These are phyloP conservation scores for Drosophila peninsularis DNA, from an alignment of 2,888 invertebrate species.

Conservation along the genomic window DNA sequence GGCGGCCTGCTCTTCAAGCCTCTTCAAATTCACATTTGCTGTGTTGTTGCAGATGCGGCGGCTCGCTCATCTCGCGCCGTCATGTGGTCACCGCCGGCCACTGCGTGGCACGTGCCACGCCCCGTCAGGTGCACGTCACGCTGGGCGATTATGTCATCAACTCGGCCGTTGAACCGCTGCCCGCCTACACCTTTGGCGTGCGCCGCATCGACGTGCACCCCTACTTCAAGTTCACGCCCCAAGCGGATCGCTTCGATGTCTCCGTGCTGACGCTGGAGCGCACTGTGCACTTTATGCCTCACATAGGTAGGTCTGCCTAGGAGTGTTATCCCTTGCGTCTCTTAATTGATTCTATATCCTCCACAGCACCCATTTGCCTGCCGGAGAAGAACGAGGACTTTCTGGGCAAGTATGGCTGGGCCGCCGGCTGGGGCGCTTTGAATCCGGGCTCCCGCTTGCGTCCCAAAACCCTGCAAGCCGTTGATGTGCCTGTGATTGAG, in stretches of 20 bases:
- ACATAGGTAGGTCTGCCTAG: slow-evolving; percentile 87
- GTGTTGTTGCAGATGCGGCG: slow-evolving; percentile 90
- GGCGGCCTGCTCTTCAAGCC: not conserved
- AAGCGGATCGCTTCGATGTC: slow-evolving; percentile 95
- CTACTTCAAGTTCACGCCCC: slow-evolving; percentile 96
- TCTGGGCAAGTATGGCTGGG: slow-evolving; percentile 95
- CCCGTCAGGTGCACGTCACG: slow-evolving; percentile 95
- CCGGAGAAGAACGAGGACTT: slow-evolving; percentile 96
- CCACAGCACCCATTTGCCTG: slow-evolving; percentile 93
- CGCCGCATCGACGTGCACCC: slow-evolving; percentile 95
- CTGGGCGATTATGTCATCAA: slow-evolving; percentile 95
- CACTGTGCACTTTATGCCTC: slow-evolving; percentile 95
- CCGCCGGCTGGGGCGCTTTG: slow-evolving; percentile 96
- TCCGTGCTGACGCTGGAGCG: slow-evolving; percentile 94
- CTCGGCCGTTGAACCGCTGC: slow-evolving; percentile 95
- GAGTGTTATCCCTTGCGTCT: not conserved
- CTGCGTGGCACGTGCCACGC: slow-evolving; percentile 95
- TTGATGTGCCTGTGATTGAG: slow-evolving; percentile 96
- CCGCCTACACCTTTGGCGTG: slow-evolving; percentile 97
- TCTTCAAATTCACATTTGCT: not conserved
- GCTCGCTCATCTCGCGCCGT: slow-evolving; percentile 94
- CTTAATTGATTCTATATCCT: not conserved
- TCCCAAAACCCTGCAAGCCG: slow-evolving; percentile 95
- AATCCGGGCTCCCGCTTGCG: slow-evolving; percentile 93
- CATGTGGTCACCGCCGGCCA: slow-evolving; percentile 98